Conservation (phyloP, 2,888 invertebrate genomes). For the Argynnis bischoffii region DNA sequence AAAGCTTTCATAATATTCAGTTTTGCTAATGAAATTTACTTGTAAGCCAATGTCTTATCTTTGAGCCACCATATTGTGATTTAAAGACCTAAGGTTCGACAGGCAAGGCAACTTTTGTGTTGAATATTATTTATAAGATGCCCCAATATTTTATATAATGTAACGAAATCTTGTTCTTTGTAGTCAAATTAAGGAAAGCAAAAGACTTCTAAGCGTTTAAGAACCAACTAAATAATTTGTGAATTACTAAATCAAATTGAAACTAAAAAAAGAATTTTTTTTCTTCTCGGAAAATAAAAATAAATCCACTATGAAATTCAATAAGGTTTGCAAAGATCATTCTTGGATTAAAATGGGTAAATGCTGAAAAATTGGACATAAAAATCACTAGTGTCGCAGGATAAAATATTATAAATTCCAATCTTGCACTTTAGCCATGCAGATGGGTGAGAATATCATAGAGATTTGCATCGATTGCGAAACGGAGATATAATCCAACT, state of each 20-base stretch:
- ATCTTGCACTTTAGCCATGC: slow-evolving; percentile 69
- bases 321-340: slow-evolving; percentile 11
- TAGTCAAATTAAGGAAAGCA: slow-evolving; percentile 2
- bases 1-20: slow-evolving; percentile 19
- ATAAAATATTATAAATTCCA: slow-evolving; percentile 67
- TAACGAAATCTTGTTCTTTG: slow-evolving; percentile 1
- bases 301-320: slow-evolving; percentile 4
- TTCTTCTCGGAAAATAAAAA: not conserved
- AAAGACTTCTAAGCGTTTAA: not conserved
- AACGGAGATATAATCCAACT: slow-evolving; percentile 71
- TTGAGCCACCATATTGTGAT: slow-evolving; percentile 21
- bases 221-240: not conserved
- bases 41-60: slow-evolving; percentile 21
- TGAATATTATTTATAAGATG: slow-evolving; percentile 19
- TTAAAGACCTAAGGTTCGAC: slow-evolving; percentile 20
- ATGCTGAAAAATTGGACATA: slow-evolving; percentile 27
- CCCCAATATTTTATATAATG: slow-evolving; percentile 17
- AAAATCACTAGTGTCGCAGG: slow-evolving; percentile 53
- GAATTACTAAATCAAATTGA: too few relatives aligned
- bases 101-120: slow-evolving; percentile 20
- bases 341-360: not conserved
- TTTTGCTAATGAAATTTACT: slow-evolving; percentile 29
- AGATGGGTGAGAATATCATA: slow-evolving; percentile 65
- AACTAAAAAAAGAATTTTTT: not conserved
- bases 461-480: slow-evolving; percentile 69